phyloP scores from a whole-genome alignment of 1,140 invertebrate species.

The Sesamia nonagrioides region DNA sequence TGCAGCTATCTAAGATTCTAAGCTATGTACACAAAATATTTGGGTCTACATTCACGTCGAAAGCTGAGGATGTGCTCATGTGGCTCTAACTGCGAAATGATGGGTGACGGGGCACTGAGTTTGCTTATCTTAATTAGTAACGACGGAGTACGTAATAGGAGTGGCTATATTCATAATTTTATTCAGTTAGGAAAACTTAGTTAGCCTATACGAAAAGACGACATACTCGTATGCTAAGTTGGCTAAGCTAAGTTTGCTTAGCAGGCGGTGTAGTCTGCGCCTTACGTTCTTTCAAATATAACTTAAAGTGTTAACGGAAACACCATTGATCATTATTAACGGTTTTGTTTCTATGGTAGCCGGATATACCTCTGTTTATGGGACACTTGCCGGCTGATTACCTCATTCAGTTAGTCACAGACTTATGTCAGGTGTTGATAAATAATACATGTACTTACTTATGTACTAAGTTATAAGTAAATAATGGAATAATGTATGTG shows the following conservation, averaged over 20 bases:
- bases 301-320: constrained; percentile 34
- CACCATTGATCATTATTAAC: constrained; percentile 49
- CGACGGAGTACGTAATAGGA: too few relatives aligned
- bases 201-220: too few relatives aligned
- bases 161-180: too few relatives aligned
- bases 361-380: constrained; percentile 36
- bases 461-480: neutral
- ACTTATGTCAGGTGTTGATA: constrained; percentile 4
- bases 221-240: neutral
- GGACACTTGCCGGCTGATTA: constrained; percentile 27
- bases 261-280: neutral
- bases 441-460: constrained; percentile 6
- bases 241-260: neutral
- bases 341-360: constrained; percentile 43
- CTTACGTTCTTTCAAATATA: constrained; percentile 27
- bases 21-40: too few relatives aligned
- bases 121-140: too few relatives aligned
- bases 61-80: too few relatives aligned
- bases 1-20: too few relatives aligned
- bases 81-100: too few relatives aligned
- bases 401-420: constrained; percentile 34
- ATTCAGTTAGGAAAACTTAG: too few relatives aligned
- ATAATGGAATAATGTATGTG: neutral
- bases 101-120: too few relatives aligned
- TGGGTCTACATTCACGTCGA: too few relatives aligned